Percentiles rank a stretch among this genome's conserved stretches.
Evolutionary conservation across 2,113 vertebrate species (phyloP).

Genomic region (Catharus minimus): DNA sequence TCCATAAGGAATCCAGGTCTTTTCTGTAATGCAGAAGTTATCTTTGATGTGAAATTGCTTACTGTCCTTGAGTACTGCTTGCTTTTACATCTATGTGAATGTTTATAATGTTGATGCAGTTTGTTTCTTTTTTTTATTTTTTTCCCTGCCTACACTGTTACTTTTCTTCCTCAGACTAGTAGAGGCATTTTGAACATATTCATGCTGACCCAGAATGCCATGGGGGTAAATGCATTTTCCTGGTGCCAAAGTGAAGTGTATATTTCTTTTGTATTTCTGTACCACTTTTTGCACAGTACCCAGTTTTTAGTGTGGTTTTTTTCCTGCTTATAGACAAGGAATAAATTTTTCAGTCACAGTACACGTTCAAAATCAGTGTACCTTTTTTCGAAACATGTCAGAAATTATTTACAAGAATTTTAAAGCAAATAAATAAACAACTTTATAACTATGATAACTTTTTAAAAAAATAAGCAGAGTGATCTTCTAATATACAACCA

Average conservation of each 20-base stretch:
- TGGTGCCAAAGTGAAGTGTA: neutral
- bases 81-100: neutral
- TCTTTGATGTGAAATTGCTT: constrained; percentile 8
- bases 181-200: neutral
- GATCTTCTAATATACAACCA: neutral
- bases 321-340: neutral
- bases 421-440: neutral
- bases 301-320: neutral
- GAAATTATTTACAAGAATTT: neutral
- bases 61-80: neutral
- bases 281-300: neutral
- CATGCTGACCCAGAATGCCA: neutral
- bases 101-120: neutral
- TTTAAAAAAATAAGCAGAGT: neutral
- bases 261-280: neutral
- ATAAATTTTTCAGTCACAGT: neutral
- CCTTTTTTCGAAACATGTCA: neutral
- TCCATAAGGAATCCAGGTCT: neutral
- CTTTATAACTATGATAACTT: neutral
- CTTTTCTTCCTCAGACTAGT: neutral
- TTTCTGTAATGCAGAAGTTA: neutral
- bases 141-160: neutral
- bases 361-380: neutral
- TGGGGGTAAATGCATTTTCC: neutral
- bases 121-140: neutral